Percentiles rank a stretch among this genome's conserved stretches.
Conservation (phyloP, 2,797 vertebrate genomes). For the Agapornis canus region DNA sequence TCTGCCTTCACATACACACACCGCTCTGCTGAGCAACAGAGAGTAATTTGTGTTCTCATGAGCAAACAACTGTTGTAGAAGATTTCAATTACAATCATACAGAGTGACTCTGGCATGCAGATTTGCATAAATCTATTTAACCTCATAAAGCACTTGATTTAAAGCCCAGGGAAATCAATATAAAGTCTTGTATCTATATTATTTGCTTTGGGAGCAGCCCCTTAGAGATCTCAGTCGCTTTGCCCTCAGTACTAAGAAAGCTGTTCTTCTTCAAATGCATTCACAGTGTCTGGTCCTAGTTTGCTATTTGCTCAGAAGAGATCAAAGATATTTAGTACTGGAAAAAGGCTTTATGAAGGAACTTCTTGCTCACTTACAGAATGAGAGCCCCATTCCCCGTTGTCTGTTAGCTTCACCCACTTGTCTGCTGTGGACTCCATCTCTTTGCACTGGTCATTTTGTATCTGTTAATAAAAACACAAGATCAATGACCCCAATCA, state of each 20-base stretch:
- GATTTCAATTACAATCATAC: neutral
- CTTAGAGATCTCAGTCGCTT: neutral
- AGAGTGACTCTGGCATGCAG: neutral
- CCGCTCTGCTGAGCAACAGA: neutral
- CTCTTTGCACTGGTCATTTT: constrained; percentile 98
- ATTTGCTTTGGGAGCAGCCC: neutral
- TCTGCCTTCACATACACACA: neutral
- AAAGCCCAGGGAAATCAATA: constrained; percentile 22
- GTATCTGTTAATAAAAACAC: constrained; percentile 84
- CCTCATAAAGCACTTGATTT: neutral
- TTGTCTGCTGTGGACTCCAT: constrained; percentile 89
- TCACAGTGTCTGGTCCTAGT: neutral
- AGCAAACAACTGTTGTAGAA: neutral
- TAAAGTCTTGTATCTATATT: neutral
- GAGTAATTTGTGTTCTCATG: neutral
- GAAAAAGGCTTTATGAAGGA: neutral
- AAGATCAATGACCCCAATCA: neutral
- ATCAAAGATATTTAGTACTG: neutral
- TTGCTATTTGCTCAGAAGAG: neutral
- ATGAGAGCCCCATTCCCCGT: constrained; percentile 90
- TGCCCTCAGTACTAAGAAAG: neutral
- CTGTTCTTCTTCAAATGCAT: neutral
- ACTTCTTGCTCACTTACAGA: constrained; percentile 77
- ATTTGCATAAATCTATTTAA: constrained; percentile 24
- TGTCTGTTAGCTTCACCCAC: constrained; percentile 91